Conservation (phyloP, 2,888 invertebrate species). For the Euzophera pinguis region DNA sequence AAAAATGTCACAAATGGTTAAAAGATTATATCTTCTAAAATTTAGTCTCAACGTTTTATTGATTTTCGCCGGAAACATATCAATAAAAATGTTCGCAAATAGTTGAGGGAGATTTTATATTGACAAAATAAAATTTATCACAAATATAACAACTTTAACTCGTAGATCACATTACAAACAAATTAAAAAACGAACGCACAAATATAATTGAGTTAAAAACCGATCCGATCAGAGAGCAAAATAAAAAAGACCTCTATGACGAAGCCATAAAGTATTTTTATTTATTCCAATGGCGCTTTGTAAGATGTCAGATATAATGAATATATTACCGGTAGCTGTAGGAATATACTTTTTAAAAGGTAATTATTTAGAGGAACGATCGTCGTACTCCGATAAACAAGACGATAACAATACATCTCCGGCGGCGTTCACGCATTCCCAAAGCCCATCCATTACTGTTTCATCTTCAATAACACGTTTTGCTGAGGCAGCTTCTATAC, state of each 20-base stretch:
- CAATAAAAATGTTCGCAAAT: too few relatives aligned
- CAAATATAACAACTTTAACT: not conserved
- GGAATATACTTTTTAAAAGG: conserved; percentile 70
- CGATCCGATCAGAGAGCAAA: not conserved
- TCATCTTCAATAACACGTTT: conserved; percentile 77
- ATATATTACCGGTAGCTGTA: conserved; percentile 75
- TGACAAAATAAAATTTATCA: not conserved
- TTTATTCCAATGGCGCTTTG: conserved; percentile 70
- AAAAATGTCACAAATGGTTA: too few relatives aligned
- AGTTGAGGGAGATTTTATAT: too few relatives aligned
- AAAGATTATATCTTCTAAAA: too few relatives aligned
- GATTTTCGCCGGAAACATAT: too few relatives aligned
- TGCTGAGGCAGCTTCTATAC: conserved; percentile 49
- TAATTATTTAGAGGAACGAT: conserved; percentile 77
- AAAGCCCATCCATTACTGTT: conserved; percentile 77
- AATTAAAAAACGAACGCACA: not conserved
- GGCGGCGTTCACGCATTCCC: conserved; percentile 78
- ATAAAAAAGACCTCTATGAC: conserved; percentile 1
- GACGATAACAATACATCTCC: conserved; percentile 76
- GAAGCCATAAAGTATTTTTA: conserved; percentile 65
- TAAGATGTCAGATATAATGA: conserved; percentile 74
- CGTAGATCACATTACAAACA: not conserved
- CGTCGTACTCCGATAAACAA: conserved; percentile 74
- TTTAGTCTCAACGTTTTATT: too few relatives aligned
- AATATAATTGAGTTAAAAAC: conserved; percentile 6